Evolutionary conservation across 2,888 invertebrate species (phyloP).

Genomic region (Drosophila subsilvestris): DNA sequence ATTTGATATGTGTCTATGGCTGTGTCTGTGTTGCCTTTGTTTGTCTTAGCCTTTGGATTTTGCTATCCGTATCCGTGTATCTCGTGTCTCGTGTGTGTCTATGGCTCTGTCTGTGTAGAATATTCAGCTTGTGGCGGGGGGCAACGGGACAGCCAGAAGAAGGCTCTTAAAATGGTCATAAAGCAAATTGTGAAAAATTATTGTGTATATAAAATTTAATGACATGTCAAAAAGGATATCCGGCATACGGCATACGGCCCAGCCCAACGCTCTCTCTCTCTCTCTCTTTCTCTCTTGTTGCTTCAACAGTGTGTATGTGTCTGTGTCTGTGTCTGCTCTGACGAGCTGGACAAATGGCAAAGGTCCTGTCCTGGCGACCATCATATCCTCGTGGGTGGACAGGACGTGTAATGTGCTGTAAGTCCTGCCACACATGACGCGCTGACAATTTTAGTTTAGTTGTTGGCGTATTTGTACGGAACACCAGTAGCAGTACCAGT

Average conservation of each 20-base stretch:
- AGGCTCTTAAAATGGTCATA: constrained; percentile 76
- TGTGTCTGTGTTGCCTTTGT: constrained; percentile 11
- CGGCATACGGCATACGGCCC: constrained; percentile 63
- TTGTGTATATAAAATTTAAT: constrained; percentile 80
- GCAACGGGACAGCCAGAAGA: constrained; percentile 11
- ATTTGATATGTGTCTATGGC: constrained; percentile 22
- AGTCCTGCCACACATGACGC: constrained; percentile 59
- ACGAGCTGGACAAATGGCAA: constrained; percentile 39
- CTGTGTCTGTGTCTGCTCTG: constrained; percentile 36
- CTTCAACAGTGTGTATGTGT: constrained; percentile 5
- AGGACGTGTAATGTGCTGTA: constrained; percentile 69
- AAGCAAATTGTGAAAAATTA: constrained; percentile 80
- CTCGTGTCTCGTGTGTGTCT: constrained; percentile 1
- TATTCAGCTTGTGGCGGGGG: constrained; percentile 56
- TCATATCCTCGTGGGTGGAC: constrained; percentile 47
- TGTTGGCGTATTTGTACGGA: constrained; percentile 59
- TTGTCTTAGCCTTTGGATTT: constrained; percentile 32
- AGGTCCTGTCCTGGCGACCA: constrained; percentile 18
- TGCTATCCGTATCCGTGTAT: constrained; percentile 16
- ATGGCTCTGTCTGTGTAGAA: constrained; percentile 30
- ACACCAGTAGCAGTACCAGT: no score
- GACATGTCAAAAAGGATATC: constrained; percentile 81
- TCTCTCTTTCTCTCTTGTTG: constrained; percentile 8
- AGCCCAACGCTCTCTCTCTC: not conserved
- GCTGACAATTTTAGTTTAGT: constrained; percentile 76